Conservation (phyloP, 1,140 invertebrate species). For the Rhagoletis pomonella region DNA sequence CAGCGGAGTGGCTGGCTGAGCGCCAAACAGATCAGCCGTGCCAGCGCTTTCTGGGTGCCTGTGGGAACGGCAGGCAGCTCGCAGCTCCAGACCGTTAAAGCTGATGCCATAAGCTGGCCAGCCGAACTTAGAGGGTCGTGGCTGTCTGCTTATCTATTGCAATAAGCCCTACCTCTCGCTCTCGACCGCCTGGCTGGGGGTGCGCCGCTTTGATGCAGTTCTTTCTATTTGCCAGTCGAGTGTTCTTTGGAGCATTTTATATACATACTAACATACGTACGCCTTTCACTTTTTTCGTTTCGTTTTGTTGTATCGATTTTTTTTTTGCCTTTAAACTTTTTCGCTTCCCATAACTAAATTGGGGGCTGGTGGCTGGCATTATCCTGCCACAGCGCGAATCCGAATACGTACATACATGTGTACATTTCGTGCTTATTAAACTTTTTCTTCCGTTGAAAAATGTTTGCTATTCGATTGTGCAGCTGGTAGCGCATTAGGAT, state of each 20-base stretch:
- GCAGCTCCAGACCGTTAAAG: not conserved
- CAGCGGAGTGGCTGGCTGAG: not conserved
- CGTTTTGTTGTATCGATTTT: not conserved
- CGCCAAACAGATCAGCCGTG: not conserved
- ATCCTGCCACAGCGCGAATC: not conserved
- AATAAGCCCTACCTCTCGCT: conserved; percentile 12
- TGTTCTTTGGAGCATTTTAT: not conserved
- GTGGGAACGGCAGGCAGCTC: not conserved
- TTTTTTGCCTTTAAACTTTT: conserved; percentile 8
- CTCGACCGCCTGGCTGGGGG: conserved; percentile 7
- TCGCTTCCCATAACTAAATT: not conserved
- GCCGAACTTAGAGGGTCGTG: not conserved
- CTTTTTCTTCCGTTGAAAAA: conserved; percentile 6
- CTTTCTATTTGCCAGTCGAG: not conserved
- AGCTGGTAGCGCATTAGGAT: conserved; percentile 44
- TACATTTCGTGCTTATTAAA: conserved; percentile 48
- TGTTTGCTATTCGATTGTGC: conserved; percentile 22
- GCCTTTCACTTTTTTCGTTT: conserved; percentile 18
- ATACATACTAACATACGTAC: not conserved
- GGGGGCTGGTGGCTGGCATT: not conserved
- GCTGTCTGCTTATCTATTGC: not conserved
- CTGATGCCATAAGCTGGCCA: not conserved
- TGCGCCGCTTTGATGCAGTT: not conserved
- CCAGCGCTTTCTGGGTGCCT: not conserved
- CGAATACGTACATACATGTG: not conserved